Conservation (phyloP, 2,113 vertebrate genomes). For the Cottus gobio region DNA sequence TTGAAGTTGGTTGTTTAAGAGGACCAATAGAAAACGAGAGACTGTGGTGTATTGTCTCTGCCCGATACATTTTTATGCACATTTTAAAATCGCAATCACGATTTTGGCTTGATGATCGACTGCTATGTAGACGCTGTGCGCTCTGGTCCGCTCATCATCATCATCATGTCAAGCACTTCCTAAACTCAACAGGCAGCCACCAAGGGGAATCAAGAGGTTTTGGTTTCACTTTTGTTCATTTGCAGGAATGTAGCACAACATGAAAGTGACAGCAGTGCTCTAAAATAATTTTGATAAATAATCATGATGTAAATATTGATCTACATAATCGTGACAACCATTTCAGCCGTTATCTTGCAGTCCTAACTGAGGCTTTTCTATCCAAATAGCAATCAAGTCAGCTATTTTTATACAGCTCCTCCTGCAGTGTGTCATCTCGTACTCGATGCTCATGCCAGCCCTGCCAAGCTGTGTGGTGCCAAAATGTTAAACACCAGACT, state of each 20-base stretch:
- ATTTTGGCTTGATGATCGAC: not conserved
- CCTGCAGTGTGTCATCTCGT: not conserved
- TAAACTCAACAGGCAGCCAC: not conserved
- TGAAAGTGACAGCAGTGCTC: not conserved
- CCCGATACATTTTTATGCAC: not conserved
- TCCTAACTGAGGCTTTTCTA: not conserved
- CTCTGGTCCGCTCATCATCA: not conserved
- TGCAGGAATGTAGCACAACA: not conserved
- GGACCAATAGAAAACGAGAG: not conserved
- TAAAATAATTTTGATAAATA: not conserved
- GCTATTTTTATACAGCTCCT: not conserved
- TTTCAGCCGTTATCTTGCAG: not conserved
- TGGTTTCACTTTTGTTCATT: not conserved
- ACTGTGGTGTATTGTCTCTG: not conserved
- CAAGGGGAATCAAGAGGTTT: not conserved
- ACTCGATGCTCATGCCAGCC: not conserved
- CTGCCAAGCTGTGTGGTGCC: not conserved
- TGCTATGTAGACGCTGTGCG: not conserved
- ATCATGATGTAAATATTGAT: not conserved
- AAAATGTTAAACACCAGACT: not conserved
- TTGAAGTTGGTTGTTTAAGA: not conserved
- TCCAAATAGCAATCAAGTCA: constrained; percentile 1
- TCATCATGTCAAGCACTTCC: not conserved
- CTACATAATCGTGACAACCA: not conserved
- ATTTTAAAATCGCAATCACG: not conserved